phyloP scores from a whole-genome alignment of 2,888 invertebrate genomes.

The Portevinia maculata region DNA sequence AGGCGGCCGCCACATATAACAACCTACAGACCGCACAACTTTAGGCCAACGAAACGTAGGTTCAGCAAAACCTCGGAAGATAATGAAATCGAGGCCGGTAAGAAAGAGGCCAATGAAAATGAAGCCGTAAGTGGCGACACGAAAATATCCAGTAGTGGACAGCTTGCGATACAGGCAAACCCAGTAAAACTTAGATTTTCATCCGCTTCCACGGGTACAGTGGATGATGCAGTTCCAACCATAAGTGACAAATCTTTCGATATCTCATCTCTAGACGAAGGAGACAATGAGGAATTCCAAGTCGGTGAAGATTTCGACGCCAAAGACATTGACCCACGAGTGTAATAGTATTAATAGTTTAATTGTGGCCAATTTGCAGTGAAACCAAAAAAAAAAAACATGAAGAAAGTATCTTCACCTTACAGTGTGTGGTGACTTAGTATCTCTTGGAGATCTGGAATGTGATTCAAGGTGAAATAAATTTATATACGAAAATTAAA shows the following conservation, averaged over 20 bases:
- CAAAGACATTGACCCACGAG: slow-evolving; percentile 16
- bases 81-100: slow-evolving; percentile 19
- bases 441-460: slow-evolving; percentile 3
- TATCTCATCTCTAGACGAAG: neutral
- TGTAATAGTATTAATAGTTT: neutral
- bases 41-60: slow-evolving; percentile 6
- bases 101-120: slow-evolving; percentile 5
- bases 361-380: neutral
- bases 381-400: slow-evolving; percentile 30
- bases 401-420: slow-evolving; percentile 1
- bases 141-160: too few species aligned
- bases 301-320: neutral
- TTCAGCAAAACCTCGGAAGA: slow-evolving; percentile 6
- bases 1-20: neutral
- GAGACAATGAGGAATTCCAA: neutral
- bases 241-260: neutral
- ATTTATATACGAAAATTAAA: slow-evolving; percentile 23
- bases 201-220: neutral
- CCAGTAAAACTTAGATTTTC: too few species aligned
- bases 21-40: slow-evolving; percentile 23
- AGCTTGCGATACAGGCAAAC: too few species aligned
- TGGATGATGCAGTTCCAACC: too few species aligned
- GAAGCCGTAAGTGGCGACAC: slow-evolving; percentile 1
- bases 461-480: slow-evolving; percentile 58
- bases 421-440: slow-evolving; percentile 13